Base-by-base conservation (phyloP, 2,113 vertebrate genomes). In the Reinhardtius hippoglossoides region DNA sequence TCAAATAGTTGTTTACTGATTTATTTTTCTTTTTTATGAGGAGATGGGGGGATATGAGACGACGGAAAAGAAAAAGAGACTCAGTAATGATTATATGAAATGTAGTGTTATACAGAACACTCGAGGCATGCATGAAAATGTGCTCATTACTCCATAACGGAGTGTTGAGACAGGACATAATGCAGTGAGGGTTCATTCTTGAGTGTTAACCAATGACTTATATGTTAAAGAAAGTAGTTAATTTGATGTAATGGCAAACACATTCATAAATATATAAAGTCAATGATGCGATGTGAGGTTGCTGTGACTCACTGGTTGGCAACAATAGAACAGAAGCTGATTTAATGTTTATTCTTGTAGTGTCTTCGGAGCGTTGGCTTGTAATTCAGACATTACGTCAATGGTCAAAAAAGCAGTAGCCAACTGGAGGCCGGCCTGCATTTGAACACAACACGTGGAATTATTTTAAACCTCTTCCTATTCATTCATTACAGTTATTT, bases 1-100 rank as follows among this genome's bases (percentile, higher is more conserved):
- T 60, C 0, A 74, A 70, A 50, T 23, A 14, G 58, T 26, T 72
- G 9, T 81, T 55, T 71, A 27, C 14, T 54, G 52, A 66, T 35
- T 21, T 35, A 23, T 20, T 37, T n/a, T 61, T 21, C 4, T 7
- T 50, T 9, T 6, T 50, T 18, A 50, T 20, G 21, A 8, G 4
- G 48, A 13, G 9, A 2, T 26, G 4, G 8, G 37, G n/a, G 16
- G 27, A 31, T 40, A 40, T 4, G 40, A 42, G 40, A 42, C 2
- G 12, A 3, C 12, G 35, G 40, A 56, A 26, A 73, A 62, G 21
- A 61, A 18, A 57, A 48, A 59, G 48, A 67, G 16, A 71, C 27
- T 67, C 5, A 27, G n/a, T 62, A 23, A 63, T 40, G 21, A 60
- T 16, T 10, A 5, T 27, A 27, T 59, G 21, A 50, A 57, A 57